phyloP scores from a whole-genome alignment of 2,888 invertebrate genomes.

The Sesia bembeciformis region DNA sequence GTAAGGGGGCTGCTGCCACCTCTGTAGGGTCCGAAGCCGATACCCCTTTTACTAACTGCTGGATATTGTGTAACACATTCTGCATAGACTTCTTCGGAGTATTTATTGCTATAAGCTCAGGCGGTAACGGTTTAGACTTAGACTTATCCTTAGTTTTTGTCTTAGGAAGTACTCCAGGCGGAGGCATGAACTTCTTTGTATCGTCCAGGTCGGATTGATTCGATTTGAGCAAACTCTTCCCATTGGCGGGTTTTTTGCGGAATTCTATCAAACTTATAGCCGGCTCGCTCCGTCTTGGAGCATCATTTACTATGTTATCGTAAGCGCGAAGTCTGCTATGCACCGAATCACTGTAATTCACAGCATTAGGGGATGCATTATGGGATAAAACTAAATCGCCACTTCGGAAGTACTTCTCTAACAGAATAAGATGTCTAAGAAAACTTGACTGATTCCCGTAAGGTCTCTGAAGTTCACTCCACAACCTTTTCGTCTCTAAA shows the following conservation, averaged over 20 bases:
- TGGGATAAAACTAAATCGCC: conserved; percentile 85
- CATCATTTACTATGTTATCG: conserved; percentile 72
- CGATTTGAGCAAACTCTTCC: conserved; percentile 59
- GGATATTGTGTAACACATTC: conserved; percentile 62
- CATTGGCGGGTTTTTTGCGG: conserved; percentile 56
- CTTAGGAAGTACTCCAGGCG: conserved; percentile 33
- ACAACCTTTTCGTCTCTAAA: conserved; percentile 84
- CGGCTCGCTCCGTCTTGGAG: conserved; percentile 37
- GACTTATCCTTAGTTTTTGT: conserved; percentile 40
- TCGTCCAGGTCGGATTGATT: conserved; percentile 43
- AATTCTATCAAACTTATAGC: conserved; percentile 57
- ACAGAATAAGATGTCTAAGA: conserved; percentile 83
- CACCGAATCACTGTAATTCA: conserved; percentile 86
- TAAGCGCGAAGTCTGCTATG: conserved; percentile 85
- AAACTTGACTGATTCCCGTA: conserved; percentile 92
- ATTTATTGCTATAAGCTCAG: conserved; percentile 75
- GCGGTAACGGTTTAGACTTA: conserved; percentile 61
- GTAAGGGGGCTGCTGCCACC: conserved; percentile 48
- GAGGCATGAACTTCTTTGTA: conserved; percentile 47
- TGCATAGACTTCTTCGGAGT: conserved; percentile 65
- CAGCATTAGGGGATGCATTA: conserved; percentile 82
- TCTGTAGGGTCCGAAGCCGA: conserved; percentile 61
- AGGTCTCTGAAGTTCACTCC: conserved; percentile 88
- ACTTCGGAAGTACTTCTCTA: conserved; percentile 88
- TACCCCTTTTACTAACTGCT: conserved; percentile 63